Evolutionary conservation across 2,797 vertebrate genomes (phyloP).

Genomic region (Fundulus diaphanus): DNA sequence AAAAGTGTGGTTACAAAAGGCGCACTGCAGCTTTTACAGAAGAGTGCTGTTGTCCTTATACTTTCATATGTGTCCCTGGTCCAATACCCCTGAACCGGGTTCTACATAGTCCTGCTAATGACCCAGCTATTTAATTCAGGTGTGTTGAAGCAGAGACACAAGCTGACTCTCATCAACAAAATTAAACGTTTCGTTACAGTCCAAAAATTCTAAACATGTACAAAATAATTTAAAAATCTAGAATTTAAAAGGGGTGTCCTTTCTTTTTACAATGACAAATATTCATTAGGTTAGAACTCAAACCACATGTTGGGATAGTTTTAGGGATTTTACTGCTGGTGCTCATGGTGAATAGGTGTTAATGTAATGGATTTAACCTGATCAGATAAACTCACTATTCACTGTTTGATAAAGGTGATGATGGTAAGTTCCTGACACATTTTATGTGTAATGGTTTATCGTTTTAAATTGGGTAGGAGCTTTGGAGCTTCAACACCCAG

Average conservation of each 20-base stretch:
- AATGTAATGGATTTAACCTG: not conserved
- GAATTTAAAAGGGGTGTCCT: not conserved
- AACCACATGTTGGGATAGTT: not conserved
- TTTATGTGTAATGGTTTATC: not conserved
- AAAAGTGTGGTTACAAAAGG: no score
- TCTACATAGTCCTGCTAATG: not conserved
- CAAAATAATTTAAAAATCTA: not conserved
- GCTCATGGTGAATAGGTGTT: not conserved
- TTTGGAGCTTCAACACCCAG: not conserved
- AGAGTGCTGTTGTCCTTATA: no score
- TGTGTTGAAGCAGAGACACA: not conserved
- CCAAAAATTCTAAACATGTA: not conserved
- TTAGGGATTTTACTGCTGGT: not conserved
- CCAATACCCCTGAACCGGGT: not conserved
- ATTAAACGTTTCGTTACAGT: no score
- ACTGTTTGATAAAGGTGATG: not conserved
- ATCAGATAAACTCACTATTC: not conserved
- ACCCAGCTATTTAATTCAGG: not conserved
- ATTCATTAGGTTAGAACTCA: not conserved
- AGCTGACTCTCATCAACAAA: not conserved
- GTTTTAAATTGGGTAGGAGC: no score
- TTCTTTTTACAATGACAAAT: not conserved
- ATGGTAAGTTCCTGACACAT: not conserved
- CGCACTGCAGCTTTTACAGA: not conserved
- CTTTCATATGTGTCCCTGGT: not conserved